A percentile compares a stretch with the other conserved stretches of the same genome.
phyloP scores from a whole-genome alignment of 92 coral and sea anemone genomes.

The Scolanthus callimorphus region DNA sequence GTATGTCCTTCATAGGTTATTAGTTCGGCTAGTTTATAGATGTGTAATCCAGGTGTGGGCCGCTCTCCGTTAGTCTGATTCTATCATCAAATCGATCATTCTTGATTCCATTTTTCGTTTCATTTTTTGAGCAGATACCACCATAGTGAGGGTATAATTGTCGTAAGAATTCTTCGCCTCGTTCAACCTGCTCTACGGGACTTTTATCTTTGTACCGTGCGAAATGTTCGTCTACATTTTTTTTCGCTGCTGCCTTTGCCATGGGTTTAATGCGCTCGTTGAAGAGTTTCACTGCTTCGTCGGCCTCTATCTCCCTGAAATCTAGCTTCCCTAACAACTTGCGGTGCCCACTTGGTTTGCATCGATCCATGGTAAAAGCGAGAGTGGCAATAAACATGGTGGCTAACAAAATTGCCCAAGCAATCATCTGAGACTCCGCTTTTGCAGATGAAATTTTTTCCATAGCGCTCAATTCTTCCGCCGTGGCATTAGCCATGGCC shows the following conservation, averaged over 20 bases:
- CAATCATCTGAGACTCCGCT: constrained; percentile 40
- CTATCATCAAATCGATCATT: too few relatives aligned
- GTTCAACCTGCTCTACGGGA: constrained; percentile 3
- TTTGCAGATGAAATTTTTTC: too few relatives aligned
- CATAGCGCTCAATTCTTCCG: too few relatives aligned
- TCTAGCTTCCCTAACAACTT: constrained; percentile 27
- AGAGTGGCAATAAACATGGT: constrained; percentile 16
- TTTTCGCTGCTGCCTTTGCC: constrained; percentile 33
- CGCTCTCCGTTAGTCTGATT: too few relatives aligned
- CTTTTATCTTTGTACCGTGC: constrained; percentile 26
- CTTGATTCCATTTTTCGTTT: too few relatives aligned
- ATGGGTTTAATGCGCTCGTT: constrained; percentile 42
- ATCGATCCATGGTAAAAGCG: constrained; percentile 38
- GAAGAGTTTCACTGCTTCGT: constrained; percentile 47
- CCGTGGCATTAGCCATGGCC: too few relatives aligned
- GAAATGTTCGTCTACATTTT: constrained; percentile 22
- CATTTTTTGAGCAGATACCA: too few relatives aligned
- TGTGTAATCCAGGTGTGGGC: too few relatives aligned
- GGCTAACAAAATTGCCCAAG: constrained; percentile 45
- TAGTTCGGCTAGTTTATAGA: too few relatives aligned
- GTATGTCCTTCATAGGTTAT: too few relatives aligned
- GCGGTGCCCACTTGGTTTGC: constrained; percentile 15
- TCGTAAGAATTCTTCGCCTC: too few relatives aligned
- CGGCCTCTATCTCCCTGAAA: constrained; percentile 39
- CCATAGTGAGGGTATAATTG: too few relatives aligned